phyloP scores from a whole-genome alignment of 2,797 vertebrate genomes.

The Lutjanus campechanus region DNA sequence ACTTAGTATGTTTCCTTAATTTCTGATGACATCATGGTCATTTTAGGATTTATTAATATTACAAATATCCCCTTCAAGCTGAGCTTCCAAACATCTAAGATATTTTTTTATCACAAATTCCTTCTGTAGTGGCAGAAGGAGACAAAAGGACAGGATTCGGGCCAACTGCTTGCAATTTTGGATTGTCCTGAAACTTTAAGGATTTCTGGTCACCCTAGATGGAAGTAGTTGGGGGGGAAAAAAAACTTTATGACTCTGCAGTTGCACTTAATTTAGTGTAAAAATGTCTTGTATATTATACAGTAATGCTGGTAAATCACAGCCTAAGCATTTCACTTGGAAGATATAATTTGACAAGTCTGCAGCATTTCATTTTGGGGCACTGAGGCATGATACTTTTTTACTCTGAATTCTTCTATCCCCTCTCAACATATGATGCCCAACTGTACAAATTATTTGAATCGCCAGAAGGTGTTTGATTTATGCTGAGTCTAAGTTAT shows the following conservation, averaged over 20 bases:
- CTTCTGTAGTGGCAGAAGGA: no score
- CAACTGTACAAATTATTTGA: slow-evolving; percentile 81
- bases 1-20: no score
- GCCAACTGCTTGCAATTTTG: no score
- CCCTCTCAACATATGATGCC: slow-evolving; percentile 73
- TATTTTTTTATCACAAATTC: no score
- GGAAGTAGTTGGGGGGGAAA: neutral
- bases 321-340: slow-evolving; percentile 69
- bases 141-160: no score
- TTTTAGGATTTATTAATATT: no score
- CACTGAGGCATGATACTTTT: slow-evolving; percentile 75
- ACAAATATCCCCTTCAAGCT: no score
- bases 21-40: no score
- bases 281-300: slow-evolving; percentile 39
- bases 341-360: slow-evolving; percentile 76
- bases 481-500: slow-evolving; percentile 84
- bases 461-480: slow-evolving; percentile 83
- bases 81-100: no score
- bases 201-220: neutral
- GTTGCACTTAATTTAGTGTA: slow-evolving; percentile 44
- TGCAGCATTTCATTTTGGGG: slow-evolving; percentile 74
- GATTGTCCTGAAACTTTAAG: no score
- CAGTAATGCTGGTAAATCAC: slow-evolving; percentile 65
- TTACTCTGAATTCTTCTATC: slow-evolving; percentile 61
- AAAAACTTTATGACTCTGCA: slow-evolving; percentile 14